Evolutionary conservation across 2,113 vertebrate genomes (phyloP).

Genomic region (Crypturellus undulatus): DNA sequence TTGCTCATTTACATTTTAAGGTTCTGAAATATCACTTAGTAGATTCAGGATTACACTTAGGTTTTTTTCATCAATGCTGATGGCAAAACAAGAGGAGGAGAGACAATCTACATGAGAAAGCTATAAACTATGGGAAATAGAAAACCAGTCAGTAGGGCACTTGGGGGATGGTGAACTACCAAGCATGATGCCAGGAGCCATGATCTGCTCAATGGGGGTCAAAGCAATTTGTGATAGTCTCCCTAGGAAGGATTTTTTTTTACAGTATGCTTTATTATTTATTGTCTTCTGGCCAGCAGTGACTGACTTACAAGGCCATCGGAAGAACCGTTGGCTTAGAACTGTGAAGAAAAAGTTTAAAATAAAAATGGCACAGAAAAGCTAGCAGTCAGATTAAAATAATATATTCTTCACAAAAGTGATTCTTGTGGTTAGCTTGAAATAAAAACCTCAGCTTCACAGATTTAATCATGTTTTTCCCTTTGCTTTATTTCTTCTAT

Average conservation of each 20-base stretch:
- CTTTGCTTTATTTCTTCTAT: neutral
- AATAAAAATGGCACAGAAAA: neutral
- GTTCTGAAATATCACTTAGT: conserved; percentile 21
- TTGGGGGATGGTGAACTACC: neutral
- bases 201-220: conserved; percentile 40
- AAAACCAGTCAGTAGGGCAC: neutral
- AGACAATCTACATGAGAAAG: neutral
- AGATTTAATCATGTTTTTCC: neutral
- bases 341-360: neutral
- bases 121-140: neutral
- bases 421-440: conserved; percentile 1
- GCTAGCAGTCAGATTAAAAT: neutral
- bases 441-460: neutral
- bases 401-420: neutral
- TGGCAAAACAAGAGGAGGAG: conserved; percentile 9
- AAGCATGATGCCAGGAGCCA: conserved; percentile 17
- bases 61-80: neutral
- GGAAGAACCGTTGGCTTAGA: neutral
- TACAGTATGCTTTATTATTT: conserved; percentile 35
- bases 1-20: neutral
- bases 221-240: conserved; percentile 29
- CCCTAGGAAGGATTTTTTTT: conserved; percentile 24
- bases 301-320: neutral
- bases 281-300: conserved; percentile 15
- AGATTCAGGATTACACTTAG: neutral